Evolutionary conservation across 2,888 invertebrate genomes (phyloP), one percentile per base, ranked within the genome.

Genomic region (Zygaena filipendulae): DNA sequence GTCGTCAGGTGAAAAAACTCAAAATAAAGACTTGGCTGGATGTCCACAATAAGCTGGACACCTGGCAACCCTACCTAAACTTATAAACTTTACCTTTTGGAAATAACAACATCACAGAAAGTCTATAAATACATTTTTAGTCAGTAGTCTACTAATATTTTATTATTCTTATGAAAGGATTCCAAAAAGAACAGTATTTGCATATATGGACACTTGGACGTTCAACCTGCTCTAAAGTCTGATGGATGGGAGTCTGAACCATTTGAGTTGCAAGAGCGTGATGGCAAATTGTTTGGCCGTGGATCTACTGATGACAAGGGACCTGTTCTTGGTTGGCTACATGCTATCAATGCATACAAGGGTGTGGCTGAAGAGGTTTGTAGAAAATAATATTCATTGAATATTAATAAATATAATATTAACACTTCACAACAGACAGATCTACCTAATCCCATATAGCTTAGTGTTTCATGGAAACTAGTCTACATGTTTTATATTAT

Each of bases 161-260:
- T 25, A 13, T 12, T 32, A 35, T 40, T 35, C 26, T n/a, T n/a
- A n/a, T n/a, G n/a, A n/a, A 29, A 81, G 82, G 93, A 97, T 57
- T 77, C 86, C 0, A 83, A 84, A 21, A 98, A 97, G 75, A 95
- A 94, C 57, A 99, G 97, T 4, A 86, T 99, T 22, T 87, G 93
- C 32, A 82, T 99, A 32, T 99, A 99, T 66, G 98, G 98, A 0
- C 99, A 99, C 74, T 84, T 99, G 53, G 99, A 99, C 81, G 99
- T 99, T 1, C 98, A 98, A 62, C 98, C 98, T 6, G 99, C 98
- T 1, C 63, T 87, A 14, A 87, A 87, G 57, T 90, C 90, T 37
- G 97, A 97, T 80, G 98, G 97, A 0, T 98, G 98, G 98, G 83
- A 91, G 41, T 90, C 95, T 0, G 95, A 98, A 35, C 98, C 99